Conservation (phyloP, 1,140 invertebrate species). For the Musca domestica region DNA sequence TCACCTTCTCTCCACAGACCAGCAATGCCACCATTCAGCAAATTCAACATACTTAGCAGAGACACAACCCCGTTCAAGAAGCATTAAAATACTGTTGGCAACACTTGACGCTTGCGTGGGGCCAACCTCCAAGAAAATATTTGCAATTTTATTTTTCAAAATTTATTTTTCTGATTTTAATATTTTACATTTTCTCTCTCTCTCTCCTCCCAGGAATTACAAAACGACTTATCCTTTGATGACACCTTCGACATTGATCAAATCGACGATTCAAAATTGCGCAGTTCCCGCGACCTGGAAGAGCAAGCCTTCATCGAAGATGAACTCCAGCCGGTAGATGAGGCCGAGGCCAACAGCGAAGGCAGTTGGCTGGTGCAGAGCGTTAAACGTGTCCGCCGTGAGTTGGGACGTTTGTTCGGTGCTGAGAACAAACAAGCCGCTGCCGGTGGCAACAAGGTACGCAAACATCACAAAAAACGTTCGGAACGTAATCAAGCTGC, state of each 20-base stretch:
- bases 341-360: not conserved
- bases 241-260: conserved; percentile 32
- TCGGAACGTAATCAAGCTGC: not conserved
- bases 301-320: conserved; percentile 25
- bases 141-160: no score
- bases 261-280: conserved; percentile 29
- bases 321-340: conserved; percentile 21
- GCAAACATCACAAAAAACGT: not conserved
- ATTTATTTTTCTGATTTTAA: not conserved
- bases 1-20: no score
- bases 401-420: conserved; percentile 39
- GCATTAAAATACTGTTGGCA: no score
- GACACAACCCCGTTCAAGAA: no score
- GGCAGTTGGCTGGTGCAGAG: conserved; percentile 38
- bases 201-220: conserved; percentile 35
- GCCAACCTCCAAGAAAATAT: no score
- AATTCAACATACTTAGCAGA: no score
- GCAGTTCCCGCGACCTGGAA: conserved; percentile 17
- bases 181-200: conserved; percentile 8
- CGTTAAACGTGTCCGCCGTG: conserved; percentile 42
- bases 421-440: conserved; percentile 22
- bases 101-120: no score
- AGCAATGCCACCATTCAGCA: no score
- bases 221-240: conserved; percentile 32
- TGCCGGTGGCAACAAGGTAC: not conserved